These are phyloP conservation scores for Tetanocera ferruginea DNA, from an alignment of 2,888 invertebrate species.

Conservation along the genomic window DNA sequence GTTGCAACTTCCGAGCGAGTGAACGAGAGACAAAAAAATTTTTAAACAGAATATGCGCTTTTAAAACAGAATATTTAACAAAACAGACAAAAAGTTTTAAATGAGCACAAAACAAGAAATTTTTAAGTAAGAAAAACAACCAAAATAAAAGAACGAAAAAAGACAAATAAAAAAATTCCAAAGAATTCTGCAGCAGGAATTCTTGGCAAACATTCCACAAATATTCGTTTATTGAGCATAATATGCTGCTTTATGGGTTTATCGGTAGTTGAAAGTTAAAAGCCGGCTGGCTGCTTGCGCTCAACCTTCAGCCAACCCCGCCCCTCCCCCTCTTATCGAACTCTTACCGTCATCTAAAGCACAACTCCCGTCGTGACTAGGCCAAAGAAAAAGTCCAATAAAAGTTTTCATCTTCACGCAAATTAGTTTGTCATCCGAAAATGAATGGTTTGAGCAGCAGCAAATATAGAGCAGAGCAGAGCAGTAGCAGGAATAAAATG, in stretches of 20 bases:
- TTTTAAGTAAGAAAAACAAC: background rate
- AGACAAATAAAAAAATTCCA: background rate
- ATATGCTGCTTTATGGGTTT: slow-evolving; percentile 2
- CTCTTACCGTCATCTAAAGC: background rate
- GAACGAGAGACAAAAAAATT: too few species aligned
- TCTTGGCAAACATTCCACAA: slow-evolving; percentile 1
- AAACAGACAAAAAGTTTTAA: background rate
- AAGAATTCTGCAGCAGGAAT: background rate
- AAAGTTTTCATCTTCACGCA: slow-evolving; percentile 14
- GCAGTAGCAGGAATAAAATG: background rate
- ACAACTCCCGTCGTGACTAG: background rate
- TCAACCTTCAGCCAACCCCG: too few species aligned
- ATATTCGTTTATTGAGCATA: slow-evolving; percentile 16
- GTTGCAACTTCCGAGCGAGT: too few species aligned
- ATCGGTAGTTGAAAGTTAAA: background rate
- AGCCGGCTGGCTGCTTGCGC: too few species aligned
- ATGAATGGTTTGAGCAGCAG: background rate
- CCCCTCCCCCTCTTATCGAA: too few species aligned
- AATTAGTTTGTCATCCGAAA: slow-evolving; percentile 11
- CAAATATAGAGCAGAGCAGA: background rate
- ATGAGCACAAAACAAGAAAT: background rate
- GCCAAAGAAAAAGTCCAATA: background rate
- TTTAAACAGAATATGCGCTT: too few species aligned
- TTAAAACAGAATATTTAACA: background rate
- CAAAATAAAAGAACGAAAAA: background rate